Base-by-base conservation (phyloP, 30 jellyfish, hydroid and myxozoan genomes). In the Turritopsis dohrnii region DNA sequence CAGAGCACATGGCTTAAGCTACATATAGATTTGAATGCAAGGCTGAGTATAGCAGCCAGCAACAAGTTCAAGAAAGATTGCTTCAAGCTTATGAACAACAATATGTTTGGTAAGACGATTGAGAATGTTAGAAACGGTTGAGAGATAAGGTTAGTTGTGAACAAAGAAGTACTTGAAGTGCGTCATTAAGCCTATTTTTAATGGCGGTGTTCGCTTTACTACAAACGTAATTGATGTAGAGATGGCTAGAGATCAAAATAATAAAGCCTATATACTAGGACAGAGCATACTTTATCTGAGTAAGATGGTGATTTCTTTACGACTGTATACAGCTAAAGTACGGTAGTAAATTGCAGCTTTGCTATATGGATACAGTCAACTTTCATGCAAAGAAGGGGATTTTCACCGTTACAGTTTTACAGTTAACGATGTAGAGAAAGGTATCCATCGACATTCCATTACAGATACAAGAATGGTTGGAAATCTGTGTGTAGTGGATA, bases 21-120 rank as follows among this genome's bases (percentile, higher is more conserved):
- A 20, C 20, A 80, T 52, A 80, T 80, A 23, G 82, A 52, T 1
- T 28, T 52, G 54, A 80, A 80, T 52, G 52, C 87, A 80, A 52
- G 23, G 23, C 53, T 80, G 53, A 53, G 90, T 23, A 27, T 71
- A 27, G 53, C 19, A 71, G 86, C 85, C 1, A 82, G 28, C 19
- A 82, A 82, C 74, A 74, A 82, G 21, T 82, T 82, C 71, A 88
- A 82, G 29, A 71, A 82, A 79, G 86, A 82, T n/a, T 82, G 66
- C 53, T 82, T 82, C 31, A 82, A 85, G 71, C 89, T 84, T 3
- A 76, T 72, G 89, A 84, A 84, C 79, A 84, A 72, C 65, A 74
- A 85, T 16, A 83, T 84, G 53, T 84, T 84, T 29, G 90, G 90
- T 19, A 84, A 84, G 60, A 66, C 90, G 21, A 82, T 65, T 7